Evolutionary conservation across 2,113 vertebrate genomes (phyloP), one percentile per base, ranked within the genome.

Genomic region (Theropithecus gelada): DNA sequence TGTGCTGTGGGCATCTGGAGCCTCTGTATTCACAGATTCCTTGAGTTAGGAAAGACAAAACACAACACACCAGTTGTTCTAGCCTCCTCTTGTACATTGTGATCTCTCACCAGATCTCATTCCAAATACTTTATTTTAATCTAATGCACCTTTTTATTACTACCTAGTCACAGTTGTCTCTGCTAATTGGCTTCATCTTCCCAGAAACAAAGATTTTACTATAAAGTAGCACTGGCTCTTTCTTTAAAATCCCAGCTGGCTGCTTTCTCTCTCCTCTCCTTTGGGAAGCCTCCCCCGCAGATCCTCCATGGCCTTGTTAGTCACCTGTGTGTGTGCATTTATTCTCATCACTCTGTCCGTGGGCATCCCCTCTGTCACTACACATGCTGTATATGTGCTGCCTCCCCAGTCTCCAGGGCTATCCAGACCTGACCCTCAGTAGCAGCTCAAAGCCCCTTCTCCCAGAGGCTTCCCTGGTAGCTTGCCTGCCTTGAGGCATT

Each of bases 21-120:
- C 89, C 73, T 96, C 73, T 96, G 1, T 91, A 35, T 82, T 97
- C 66, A 66, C 45, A 84, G 76, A 11, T 16, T 32, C 88, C 57
- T 92, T 96, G 84, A 97, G 38, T 91, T 72, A 80, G 55, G 50
- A 96, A 90, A 88, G 9, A 20, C 40, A 79, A 88, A 94, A 88
- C 23, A 90, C 81, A 95, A 20, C 18, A 27, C 23, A n/a, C 40
- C 30, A 35, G 7, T 6, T 48, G 18, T 95, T 90, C 9, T 18
- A 84, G 73, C 18, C 57, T 68, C 55, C 12, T 57, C n/a, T 57
- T 40, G 5, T 7, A 3, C 2, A 8, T 87, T 78, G 38, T 38
- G 1, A 17, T 86, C 32, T 87, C 80, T 52, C 9, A 3, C 18
- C 9, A 0, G 8, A 30, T 80, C 32, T 94, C 38, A 2, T 64